Conservation (phyloP, 1,140 invertebrate species). For the Pararge aegeria region DNA sequence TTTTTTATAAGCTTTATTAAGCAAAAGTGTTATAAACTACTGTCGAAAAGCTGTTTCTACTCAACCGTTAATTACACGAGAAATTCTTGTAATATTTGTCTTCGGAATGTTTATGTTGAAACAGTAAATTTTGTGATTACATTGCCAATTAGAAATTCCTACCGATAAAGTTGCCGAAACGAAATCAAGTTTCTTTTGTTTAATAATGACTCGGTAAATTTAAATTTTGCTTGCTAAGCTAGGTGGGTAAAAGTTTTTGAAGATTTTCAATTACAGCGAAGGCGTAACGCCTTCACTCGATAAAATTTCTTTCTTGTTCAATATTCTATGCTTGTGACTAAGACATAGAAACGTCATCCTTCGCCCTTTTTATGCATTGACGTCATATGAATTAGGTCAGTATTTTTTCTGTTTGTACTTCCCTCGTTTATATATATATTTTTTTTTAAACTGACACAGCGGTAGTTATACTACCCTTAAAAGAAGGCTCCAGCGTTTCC, state of each 20-base stretch:
- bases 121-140: slow-evolving; percentile 9
- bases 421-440: too few relatives aligned
- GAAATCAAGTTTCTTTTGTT: slow-evolving; percentile 11
- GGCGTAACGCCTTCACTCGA: neutral
- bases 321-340: too few relatives aligned
- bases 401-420: too few relatives aligned
- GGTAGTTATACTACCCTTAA: too few relatives aligned
- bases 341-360: too few relatives aligned
- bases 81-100: neutral
- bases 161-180: neutral
- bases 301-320: neutral
- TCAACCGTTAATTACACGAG: neutral
- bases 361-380: too few relatives aligned
- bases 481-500: too few relatives aligned
- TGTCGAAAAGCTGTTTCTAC: too few relatives aligned
- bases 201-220: neutral
- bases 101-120: slow-evolving; percentile 1
- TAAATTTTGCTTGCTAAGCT: slow-evolving; percentile 2
- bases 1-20: too few relatives aligned
- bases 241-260: slow-evolving; percentile 3
- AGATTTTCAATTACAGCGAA: slow-evolving; percentile 6
- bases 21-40: too few relatives aligned
- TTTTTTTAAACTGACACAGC: too few relatives aligned
- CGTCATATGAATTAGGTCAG: too few relatives aligned
- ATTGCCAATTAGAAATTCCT: slow-evolving; percentile 2